Percentiles rank a stretch among this genome's conserved stretches.
Conservation (phyloP, 2,888 invertebrate genomes). For the Ganaspis brasiliensis region DNA sequence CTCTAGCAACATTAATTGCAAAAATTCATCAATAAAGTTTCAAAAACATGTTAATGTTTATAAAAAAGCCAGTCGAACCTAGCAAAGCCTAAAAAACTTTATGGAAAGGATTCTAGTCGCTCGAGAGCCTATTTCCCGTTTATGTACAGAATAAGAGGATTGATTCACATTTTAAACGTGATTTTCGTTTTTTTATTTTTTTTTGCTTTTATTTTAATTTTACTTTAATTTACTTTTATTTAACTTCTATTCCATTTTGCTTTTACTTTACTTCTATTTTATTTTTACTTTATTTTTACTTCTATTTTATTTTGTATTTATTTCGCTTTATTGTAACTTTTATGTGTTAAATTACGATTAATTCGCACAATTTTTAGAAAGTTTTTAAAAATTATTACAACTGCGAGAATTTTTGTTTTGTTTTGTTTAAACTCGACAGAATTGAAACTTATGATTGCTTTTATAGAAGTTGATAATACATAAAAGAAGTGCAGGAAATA, state of each 20-base stretch:
- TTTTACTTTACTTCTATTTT: neutral
- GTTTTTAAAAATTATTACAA: neutral
- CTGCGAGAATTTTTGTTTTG: neutral
- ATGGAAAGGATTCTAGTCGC: conserved; percentile 46
- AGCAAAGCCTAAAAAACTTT: conserved; percentile 47
- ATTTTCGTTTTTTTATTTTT: neutral
- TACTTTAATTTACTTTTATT: neutral
- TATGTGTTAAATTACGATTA: too few species aligned
- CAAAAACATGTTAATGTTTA: conserved; percentile 22
- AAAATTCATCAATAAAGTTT: conserved; percentile 33
- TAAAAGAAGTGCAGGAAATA: conserved; percentile 43
- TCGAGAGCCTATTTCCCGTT: conserved; percentile 43
- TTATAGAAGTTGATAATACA: conserved; percentile 37
- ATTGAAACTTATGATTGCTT: conserved; percentile 29
- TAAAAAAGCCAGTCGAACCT: conserved; percentile 30
- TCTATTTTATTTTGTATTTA: too few species aligned
- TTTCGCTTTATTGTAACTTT: too few species aligned
- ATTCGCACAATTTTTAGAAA: too few species aligned
- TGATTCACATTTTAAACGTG: conserved; percentile 1
- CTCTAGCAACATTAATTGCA: conserved; percentile 1
- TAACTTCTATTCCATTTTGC: neutral
- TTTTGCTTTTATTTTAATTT: neutral
- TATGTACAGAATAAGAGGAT: conserved; percentile 31
- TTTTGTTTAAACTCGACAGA: neutral
- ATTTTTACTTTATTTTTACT: too few species aligned